Base-by-base conservation (phyloP, 2,888 invertebrate genomes). In the Ceramica pisi region DNA sequence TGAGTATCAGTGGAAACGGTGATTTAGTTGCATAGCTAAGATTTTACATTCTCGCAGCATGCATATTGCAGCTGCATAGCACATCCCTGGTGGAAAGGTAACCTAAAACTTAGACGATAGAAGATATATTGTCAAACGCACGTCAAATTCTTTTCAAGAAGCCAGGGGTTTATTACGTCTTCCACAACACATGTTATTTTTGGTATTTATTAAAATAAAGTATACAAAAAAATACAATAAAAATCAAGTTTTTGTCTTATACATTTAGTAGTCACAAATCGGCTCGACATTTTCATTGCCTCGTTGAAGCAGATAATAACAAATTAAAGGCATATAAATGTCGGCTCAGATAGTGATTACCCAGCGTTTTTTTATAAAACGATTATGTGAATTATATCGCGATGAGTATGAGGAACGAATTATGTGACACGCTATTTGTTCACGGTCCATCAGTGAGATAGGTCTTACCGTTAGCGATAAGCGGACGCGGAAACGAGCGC, bases 391-490 rank as follows among this genome's bases (percentile, higher is more conserved):
- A 72, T 72, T 50, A 62, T 67, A 78, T 51, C 53, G 68, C 56
- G 63, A 51, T 51, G 60, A 71, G 73, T 70, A 84, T 68, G 73
- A 83, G 84, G 84, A 83, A 83, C 55, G 23, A 81, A 70, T 83
- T 63, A 60, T 66, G 46, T 41, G 60, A 69, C 82, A 83, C 73
- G 84, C 84, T 48, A 76, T 71, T 71, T 61, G 59, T 81, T 84
- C 81, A 78, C 71, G 84, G 68, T 75, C 61, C 31, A 65, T 16
- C 35, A 56, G 26, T 26, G 16, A 68, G 71, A 31, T 7, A 35
- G 65, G 79, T 66, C 59, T 0, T 21, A 50, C 9, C 31, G 48
- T 5, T 3, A 73, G 67, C 71, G 73, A 31, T 5, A 38, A 61
- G 81, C 75, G 23, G 10, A 16, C 9, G 73, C 71, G 8, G 14